Base-by-base conservation (phyloP, 2,888 invertebrate genomes). In the Trissolcus japonicus region DNA sequence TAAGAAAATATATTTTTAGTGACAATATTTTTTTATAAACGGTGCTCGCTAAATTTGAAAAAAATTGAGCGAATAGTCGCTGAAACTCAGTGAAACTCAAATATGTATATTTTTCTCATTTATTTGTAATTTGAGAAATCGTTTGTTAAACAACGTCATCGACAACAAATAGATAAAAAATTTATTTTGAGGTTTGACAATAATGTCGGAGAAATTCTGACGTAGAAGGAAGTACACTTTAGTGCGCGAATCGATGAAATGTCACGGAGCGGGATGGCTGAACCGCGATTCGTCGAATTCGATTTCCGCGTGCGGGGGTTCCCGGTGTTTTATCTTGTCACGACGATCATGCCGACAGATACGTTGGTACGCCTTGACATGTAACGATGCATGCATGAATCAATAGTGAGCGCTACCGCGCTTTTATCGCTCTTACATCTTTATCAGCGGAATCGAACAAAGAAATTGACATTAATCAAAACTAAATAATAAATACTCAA, bases 381-480 rank as follows among this genome's bases (percentile, higher is more conserved):
- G 84, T 86, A 86, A 86, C 85, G 86, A 86, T 86, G 85, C 86
- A 86, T 86, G 86, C 86, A 86, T 87, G 86, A 86, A 87, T 87
- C 86, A 87, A 87, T 87, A 86, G 85, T 82, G 82, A 79, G 78
- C 79, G 84, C 83, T 84, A 84, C 81, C 62, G 82, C 76, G 79
- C 78, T 21, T 79, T 61, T 81, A 81, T 81, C 83, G 77, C 78
- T 83, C 82, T 85, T 85, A 87, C 86, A 86, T 86, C 87, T 87
- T 86, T 84, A 85, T 84, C 83, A 61, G 35, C 53, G 63, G 63
- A 21, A 25, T 11, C 6, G 63, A 56, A 76, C 56, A 73, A 62
- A 60, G 72, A 78, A 54, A 61, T 53, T 61, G 72, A 53, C 71
- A 46, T 51, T 67, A 68, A 57, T 69, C 16, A 61, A 61, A 62